Base-by-base conservation (phyloP, 2,888 invertebrate genomes). In the Amorpha juglandis region DNA sequence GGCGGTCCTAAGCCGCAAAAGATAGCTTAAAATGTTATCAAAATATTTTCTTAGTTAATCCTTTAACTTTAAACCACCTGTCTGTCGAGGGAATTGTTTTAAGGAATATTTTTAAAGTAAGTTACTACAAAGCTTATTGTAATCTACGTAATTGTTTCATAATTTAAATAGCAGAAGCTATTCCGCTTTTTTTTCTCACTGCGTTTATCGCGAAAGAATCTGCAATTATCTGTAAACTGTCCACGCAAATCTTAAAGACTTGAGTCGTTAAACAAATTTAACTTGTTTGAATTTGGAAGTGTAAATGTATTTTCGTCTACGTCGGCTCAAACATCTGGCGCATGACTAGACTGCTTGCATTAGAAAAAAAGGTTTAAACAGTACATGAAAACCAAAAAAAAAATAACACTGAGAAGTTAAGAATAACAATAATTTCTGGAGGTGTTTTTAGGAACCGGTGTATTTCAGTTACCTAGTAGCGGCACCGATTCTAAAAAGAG, bases 201-300 rank as follows among this genome's bases (percentile, higher is more conserved):
- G 7, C 12, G 42, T 58, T 58, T 58, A 58, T 58, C 58, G 4
- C 21, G 42, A 42, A 27, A 42, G 38, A 58, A 58, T 58, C 55
- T 58, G 38, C 11, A 58, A 38, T 38, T 42, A 58, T 58, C 38
- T 58, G 12, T 27, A 7, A 63, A 62, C 14, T 63, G 63, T 47
- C 63, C 33, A 48, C 63, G 48, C 33, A 48, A 64, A 62, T 67
- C 68, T 47, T 9, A 38, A 53, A 55, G 66, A 67, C 66, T 68
- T 53, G 48, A 27, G 70, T 69, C 68, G 65, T 68, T 67, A 69
- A 73, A 71, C 68, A 72, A 73, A 71, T 71, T 69, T 70, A 69
- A 71, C 64, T 74, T 72, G 35, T 53, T 63, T 62, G 51, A 58
- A 55, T 38, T n/a, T 58, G 42, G 42, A 55, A 66, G 58, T 62